Evolutionary conservation across 2,888 invertebrate genomes (phyloP), one percentile per base, ranked within the genome.

Genomic region (Pemphredon lugubris): DNA sequence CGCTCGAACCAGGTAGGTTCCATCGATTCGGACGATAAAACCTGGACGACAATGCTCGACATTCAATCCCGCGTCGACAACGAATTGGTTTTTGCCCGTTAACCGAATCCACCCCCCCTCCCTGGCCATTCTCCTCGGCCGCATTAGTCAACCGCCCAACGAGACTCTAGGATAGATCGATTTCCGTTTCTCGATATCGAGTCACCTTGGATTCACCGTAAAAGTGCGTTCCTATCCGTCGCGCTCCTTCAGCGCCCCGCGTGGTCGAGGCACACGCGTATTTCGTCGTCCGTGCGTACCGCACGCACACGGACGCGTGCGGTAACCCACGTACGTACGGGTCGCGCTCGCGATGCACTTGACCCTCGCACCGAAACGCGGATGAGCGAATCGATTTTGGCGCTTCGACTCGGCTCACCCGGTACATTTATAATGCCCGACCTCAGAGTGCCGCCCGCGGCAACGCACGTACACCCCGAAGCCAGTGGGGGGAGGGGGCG

Each of bases 41-140:
- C 50, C 63, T 63, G 57, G 16, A 66, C 73, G 72, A 79, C 77
- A 67, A 68, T 51, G 72, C 44, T 65, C 68, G 73, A 79, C 73
- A 71, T 77, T 80, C 80, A 73, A 79, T 77, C 77, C 68, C 63
- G 72, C 61, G 69, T 54, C 75, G 73, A 67, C 75, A 73, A 77
- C 75, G 79, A 80, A 80, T 79, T 75, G 75, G 79, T 79, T 79
- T 79, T 79, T 79, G 70, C 77, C 69, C 69, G 77, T 75, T 77
- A 77, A 79, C 72, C 70, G 70, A 73, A 53, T 67, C 66, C 77
- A 23, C 50, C 54, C 61, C 53, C 21, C 32, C 48, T 51, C 13
- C 14, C 42, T 40, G 21, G 6, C 40, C 45, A 20, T 18, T 50
- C 70, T 37, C 39, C 44, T 61, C 60, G 18, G 32, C 48, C 63